phyloP scores from a whole-genome alignment of 2,888 invertebrate genomes.

The Luffia ferchaultella region DNA sequence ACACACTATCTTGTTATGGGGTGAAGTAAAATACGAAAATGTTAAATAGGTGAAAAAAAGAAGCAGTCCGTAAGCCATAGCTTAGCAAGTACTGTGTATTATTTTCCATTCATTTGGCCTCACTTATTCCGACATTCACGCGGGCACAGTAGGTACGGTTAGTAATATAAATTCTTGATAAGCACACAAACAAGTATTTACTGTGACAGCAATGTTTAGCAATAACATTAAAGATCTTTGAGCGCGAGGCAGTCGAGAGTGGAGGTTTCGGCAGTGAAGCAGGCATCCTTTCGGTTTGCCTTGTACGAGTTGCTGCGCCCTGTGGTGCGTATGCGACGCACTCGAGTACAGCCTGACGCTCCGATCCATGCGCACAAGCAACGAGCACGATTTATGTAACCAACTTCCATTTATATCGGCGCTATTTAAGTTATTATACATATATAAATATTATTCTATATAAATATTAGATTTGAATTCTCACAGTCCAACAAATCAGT shows the following conservation, averaged over 20 bases:
- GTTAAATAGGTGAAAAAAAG: too few relatives aligned
- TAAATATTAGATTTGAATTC: too few relatives aligned
- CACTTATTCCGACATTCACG: too few relatives aligned
- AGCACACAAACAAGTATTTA: neutral
- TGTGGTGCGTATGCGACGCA: conserved; percentile 19
- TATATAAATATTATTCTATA: too few relatives aligned
- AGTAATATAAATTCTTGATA: neutral
- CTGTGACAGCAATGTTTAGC: neutral
- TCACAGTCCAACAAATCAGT: too few relatives aligned
- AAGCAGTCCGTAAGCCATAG: too few relatives aligned
- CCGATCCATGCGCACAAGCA: conserved; percentile 23
- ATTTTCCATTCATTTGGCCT: neutral
- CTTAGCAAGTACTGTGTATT: neutral
- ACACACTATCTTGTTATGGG: too few relatives aligned
- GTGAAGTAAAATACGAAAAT: too few relatives aligned
- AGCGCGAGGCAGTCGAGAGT: neutral
- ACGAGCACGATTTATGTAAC: conserved; percentile 36
- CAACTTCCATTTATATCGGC: conserved; percentile 39
- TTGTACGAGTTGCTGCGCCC: conserved; percentile 11
- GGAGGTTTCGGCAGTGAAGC: neutral
- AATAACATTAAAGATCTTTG: neutral
- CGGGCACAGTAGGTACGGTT: neutral
- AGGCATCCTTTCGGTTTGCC: conserved; percentile 11
- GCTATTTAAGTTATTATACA: too few relatives aligned
- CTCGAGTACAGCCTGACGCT: too few relatives aligned